These are phyloP conservation scores for Cylas formicarius DNA, from an alignment of 1,140 invertebrate genomes.

Conservation along the genomic window DNA sequence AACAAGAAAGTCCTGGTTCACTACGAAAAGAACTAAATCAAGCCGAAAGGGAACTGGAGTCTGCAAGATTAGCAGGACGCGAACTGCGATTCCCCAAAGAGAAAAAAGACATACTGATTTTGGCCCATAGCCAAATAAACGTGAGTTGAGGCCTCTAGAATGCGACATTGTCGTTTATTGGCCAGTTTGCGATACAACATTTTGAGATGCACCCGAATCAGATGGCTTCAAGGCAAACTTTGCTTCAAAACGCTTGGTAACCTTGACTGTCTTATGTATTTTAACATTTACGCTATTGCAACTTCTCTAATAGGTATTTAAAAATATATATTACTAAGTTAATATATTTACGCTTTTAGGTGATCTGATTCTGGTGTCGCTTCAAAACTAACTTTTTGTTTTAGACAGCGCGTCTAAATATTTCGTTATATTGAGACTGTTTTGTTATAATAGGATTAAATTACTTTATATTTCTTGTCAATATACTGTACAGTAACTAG, in stretches of 20 bases:
- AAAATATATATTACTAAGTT: neutral
- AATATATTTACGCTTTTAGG: no score
- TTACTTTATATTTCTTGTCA: slow-evolving; percentile 24
- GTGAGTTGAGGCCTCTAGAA: slow-evolving; percentile 35
- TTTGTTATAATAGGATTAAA: slow-evolving; percentile 25
- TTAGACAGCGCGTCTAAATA: no score
- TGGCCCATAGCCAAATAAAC: slow-evolving; percentile 73
- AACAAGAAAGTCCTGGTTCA: slow-evolving; percentile 73
- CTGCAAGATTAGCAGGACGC: slow-evolving; percentile 79
- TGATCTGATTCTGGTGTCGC: no score
- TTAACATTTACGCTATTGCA: neutral
- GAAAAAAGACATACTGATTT: slow-evolving; percentile 88
- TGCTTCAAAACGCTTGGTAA: neutral
- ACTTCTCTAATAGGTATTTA: neutral
- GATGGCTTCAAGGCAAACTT: neutral
- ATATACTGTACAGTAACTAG: slow-evolving; percentile 24
- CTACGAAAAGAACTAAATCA: slow-evolving; percentile 72
- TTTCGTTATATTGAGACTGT: slow-evolving; percentile 28
- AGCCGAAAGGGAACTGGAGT: slow-evolving; percentile 81
- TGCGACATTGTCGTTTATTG: no score
- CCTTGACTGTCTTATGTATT: neutral
- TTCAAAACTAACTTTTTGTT: no score
- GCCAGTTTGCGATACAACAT: neutral
- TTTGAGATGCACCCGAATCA: neutral
- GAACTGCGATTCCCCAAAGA: slow-evolving; percentile 92